Evolutionary conservation across 2,797 vertebrate genomes (phyloP).

Genomic region (Micrastur ruficollis): DNA sequence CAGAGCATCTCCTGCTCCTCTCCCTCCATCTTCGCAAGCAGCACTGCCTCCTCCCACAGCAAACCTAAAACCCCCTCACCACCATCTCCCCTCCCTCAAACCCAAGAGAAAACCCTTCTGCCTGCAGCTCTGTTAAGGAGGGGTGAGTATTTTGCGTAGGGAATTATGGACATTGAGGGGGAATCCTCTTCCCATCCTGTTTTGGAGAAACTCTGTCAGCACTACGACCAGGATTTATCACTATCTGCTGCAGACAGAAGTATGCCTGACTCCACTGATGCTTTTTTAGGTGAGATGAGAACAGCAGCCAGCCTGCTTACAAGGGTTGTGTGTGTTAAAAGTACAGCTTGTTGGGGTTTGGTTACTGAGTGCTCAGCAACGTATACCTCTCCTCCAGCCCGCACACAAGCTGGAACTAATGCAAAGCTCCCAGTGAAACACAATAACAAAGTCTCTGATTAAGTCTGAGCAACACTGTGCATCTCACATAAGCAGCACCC

Average conservation of each 20-base stretch:
- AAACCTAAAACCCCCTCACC: not conserved
- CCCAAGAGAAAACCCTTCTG: not conserved
- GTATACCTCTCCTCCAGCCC: not conserved
- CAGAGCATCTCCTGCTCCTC: not conserved
- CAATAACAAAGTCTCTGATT: not conserved
- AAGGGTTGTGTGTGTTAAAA: not conserved
- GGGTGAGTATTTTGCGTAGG: not conserved
- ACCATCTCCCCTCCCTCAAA: not conserved
- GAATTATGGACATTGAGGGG: not conserved
- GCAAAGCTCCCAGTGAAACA: not conserved
- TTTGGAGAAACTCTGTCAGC: not conserved
- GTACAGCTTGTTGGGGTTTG: not conserved
- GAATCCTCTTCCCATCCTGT: not conserved
- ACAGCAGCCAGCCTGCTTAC: not conserved
- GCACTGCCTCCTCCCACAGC: not conserved
- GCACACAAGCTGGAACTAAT: not conserved
- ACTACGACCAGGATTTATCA: not conserved
- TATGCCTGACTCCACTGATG: not conserved
- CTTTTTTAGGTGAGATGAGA: not conserved
- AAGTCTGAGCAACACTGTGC: not conserved
- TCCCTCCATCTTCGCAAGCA: not conserved
- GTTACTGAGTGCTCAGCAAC: not conserved
- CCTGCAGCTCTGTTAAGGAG: not conserved
- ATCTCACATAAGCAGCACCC: not conserved
- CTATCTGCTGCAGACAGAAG: not conserved